Conservation (phyloP, 2,888 invertebrate genomes). For the Notodonta dromedarius region DNA sequence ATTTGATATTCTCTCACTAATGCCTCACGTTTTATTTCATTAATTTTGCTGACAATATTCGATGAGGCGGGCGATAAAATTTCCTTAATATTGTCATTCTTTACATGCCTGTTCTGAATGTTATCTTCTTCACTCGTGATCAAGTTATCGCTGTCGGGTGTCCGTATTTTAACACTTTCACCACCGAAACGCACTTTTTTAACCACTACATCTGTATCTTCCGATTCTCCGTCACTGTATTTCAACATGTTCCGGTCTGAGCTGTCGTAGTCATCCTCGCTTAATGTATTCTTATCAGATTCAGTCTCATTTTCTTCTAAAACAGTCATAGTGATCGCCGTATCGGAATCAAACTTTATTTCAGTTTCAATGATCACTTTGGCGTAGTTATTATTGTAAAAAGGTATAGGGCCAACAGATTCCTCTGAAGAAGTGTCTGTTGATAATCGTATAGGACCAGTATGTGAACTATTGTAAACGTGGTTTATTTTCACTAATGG, state of each 20-base stretch:
- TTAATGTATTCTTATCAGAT: slow-evolving; percentile 71
- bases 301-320: slow-evolving; percentile 87
- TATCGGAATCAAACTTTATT: slow-evolving; percentile 91
- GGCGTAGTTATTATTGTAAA: slow-evolving; percentile 77
- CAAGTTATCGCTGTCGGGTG: slow-evolving; percentile 92
- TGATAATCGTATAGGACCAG: slow-evolving; percentile 63
- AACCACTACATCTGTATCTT: slow-evolving; percentile 82
- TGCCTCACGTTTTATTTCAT: slow-evolving; percentile 65
- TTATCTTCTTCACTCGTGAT: slow-evolving; percentile 83
- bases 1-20: slow-evolving; percentile 51
- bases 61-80: slow-evolving; percentile 52
- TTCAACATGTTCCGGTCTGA: slow-evolving; percentile 81
- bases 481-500: slow-evolving; percentile 69
- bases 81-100: slow-evolving; percentile 51
- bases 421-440: slow-evolving; percentile 85
- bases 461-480: slow-evolving; percentile 57
- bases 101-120: slow-evolving; percentile 42
- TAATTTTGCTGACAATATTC: slow-evolving; percentile 58
- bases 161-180: slow-evolving; percentile 93
- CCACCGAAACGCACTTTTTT: slow-evolving; percentile 93
- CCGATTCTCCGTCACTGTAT: slow-evolving; percentile 85
- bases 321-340: slow-evolving; percentile 93
- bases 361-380: slow-evolving; percentile 93
- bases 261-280: slow-evolving; percentile 76
- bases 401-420: slow-evolving; percentile 75